phyloP scores from a whole-genome alignment of 35 echinoderm and acorn worm species.

The Ophioderma brevispina region DNA sequence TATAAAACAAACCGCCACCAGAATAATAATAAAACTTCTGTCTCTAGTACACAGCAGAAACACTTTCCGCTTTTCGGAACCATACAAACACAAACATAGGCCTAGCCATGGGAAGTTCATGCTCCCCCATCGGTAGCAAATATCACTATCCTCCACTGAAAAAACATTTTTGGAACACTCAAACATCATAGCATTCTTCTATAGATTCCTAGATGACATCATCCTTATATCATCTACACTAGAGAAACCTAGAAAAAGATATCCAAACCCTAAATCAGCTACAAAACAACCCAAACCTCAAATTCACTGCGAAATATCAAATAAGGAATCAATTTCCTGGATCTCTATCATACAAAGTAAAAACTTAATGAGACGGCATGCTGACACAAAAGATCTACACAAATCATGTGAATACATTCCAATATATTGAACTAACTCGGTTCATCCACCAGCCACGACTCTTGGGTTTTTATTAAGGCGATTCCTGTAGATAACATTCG shows the following conservation, averaged over 20 bases:
- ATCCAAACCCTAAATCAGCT: not conserved
- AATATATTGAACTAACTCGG: not conserved
- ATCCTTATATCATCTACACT: not conserved
- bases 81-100: too few relatives aligned
- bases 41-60: not conserved
- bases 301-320: not conserved
- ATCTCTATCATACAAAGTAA: not conserved
- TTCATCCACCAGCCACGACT: not conserved
- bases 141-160: not conserved
- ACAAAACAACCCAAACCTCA: not conserved
- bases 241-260: not conserved
- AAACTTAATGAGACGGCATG: not conserved
- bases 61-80: too few relatives aligned
- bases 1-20: not conserved
- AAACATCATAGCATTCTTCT: not conserved
- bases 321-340: not conserved
- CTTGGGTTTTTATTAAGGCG: not conserved
- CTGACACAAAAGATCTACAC: not conserved
- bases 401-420: not conserved
- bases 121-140: not conserved
- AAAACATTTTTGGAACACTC: not conserved
- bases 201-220: not conserved
- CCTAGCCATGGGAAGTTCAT: too few relatives aligned
- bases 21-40: not conserved
- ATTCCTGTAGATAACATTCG: too few relatives aligned